Base-by-base conservation (phyloP, 2,113 vertebrate genomes). In the Phylloscopus whistleri region DNA sequence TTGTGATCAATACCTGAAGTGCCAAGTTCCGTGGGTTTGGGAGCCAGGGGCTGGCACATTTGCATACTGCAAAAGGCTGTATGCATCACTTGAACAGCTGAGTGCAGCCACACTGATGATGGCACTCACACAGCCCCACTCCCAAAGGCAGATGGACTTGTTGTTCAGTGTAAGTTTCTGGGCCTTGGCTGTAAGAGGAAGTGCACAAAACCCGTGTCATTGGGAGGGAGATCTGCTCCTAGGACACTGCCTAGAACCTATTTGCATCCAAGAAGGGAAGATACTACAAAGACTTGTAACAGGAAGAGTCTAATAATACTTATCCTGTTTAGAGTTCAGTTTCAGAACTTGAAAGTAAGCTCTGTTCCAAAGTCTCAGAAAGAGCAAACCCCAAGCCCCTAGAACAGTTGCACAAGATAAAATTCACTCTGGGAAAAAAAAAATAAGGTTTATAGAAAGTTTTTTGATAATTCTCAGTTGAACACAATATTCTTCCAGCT, bases 1-100 rank as follows among this genome's bases (percentile, higher is more conserved):
- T 73, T 92, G 94, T 84, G 96, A 97, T 97, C 96, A 94, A 97
- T 96, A 97, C 97, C 97, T 97, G 95, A 98, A 97, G 92, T 89
- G 97, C 96, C 97, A 98, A 96, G 96, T 96, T 97, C 92, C 90
- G 78, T 80, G 88, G 93, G 92, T 91, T 26, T 78, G 75, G 82
- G 70, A 95, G 96, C 90, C 87, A 90, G 95, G 96, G 97, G 97
- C 96, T 96, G 97, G 96, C 95, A 75, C 60, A 68, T 88, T 56
- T 97, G 97, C 97, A 97, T 16, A 95, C 90, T 26, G 56, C 89
- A 93, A 82, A 91, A 95, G 83, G 79, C 87, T 51, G 33, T 87
- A 89, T 37, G 86, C 91, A 70, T 62, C 84, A 49, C 12, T 87
- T 90, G 20, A 84, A 72, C 87, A 89, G 94, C 5, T 41, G 87